Base-by-base conservation (phyloP, 2,113 vertebrate species). In the rat (Rattus norvegicus) region DNA sequence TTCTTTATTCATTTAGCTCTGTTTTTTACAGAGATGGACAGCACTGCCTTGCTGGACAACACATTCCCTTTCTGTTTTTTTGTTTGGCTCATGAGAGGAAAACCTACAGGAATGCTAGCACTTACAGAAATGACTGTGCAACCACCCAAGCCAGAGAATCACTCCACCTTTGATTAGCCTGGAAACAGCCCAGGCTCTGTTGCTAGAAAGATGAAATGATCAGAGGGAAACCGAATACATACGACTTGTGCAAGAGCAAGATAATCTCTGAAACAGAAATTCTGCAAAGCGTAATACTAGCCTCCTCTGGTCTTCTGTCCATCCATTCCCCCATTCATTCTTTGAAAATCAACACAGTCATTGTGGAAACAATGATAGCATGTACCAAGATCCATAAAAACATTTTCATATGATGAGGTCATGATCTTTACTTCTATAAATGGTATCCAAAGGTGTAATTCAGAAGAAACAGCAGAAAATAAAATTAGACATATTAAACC, bases 131-230 rank as follows among this genome's bases (percentile, higher is more conserved):
- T 97, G 91, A 97, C 8, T 59, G 52, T 6, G 5, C n/a, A 20
- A 63, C 43, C 56, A 30, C 63, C 49, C 63, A 90, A 86, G 97
- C 94, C 95, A 97, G 81, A 26, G 83, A 95, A 77, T 91, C 94
- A 87, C 76, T 95, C 79, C 86, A 89, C 22, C 39, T 97, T 84
- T 97, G 95, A 97, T 94, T 88, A 91, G 61, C 49, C 47, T 87
- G 61, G 73, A 77, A 94, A 63, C 14, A 86, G 61, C 49, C 96
- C 89, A 61, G 76, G 80, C 72, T 93, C 88, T 77, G 73, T 97
- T 97, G 89, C 96, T 98, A 96, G 96, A 97, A 97, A 97, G 88
- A 97, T 90, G 54, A 91, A 94, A 97, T 89, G 39, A 54, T 95
- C 92, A 85, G 91, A 91, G 17, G 67, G 36, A 77, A 96, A 96